Base-by-base conservation (phyloP, 2,113 vertebrate genomes). In the Caloenas nicobarica region DNA sequence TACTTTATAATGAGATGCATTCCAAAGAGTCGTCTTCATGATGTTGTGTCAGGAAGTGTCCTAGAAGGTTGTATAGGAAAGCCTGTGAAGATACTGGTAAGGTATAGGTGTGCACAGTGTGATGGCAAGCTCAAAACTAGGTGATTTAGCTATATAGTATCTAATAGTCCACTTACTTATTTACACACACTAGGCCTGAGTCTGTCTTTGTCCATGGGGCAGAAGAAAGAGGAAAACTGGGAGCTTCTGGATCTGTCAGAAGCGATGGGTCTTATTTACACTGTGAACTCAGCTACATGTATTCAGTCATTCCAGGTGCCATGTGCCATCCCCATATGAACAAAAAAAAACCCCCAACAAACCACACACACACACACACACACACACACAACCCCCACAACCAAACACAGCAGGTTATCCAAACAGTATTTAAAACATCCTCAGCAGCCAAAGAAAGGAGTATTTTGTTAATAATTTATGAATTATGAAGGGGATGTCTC, bases 1-100 rank as follows among this genome's bases (percentile, higher is more conserved):
- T 93, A 86, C 66, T 6, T 95, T 90, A 28, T 95, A 95, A 97
- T 86, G 66, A 97, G 95, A 82, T 77, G 62, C 80, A 79, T 95
- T 97, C 93, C 76, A 61, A 91, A 93, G 72, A 60, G 65, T 77
- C 70, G 64, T 97, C 82, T 65, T 78, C 54, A 80, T 84, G 57
- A 74, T 90, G 14, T 26, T 70, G 38, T 81, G 66, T 92, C 93
- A 91, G 40, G 71, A 93, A 88, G 11, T 36, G 48, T 74, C 48
- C 53, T 74, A 40, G 61, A 68, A 33, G 13, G 13, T 6, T 79
- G 13, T 34, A 21, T 8, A 42, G 5, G 2, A 21, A 79, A 81
- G 22, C 26, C 53, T 33, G 56, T 78, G 34, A 42, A 36, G 53
- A 56, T 53, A 31, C 23, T 77, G n/a, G 18, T 74, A 28, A 28